A percentile compares a stretch with the other conserved stretches of the same genome.
Conservation (phyloP, 2,888 invertebrate species). For the Drosophila paranaensis region DNA sequence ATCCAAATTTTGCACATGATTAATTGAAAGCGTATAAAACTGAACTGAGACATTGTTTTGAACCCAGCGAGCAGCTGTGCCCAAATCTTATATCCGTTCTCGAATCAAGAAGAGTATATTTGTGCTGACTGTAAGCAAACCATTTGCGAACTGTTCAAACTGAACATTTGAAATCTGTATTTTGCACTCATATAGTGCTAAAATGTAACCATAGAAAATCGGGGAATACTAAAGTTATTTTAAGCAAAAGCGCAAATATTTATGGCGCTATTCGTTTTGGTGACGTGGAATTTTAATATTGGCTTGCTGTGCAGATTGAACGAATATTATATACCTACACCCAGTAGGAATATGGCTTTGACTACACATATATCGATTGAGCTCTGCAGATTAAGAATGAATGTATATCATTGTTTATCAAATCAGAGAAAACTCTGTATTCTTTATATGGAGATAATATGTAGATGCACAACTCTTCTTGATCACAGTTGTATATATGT, state of each 20-base stretch:
- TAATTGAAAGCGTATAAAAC: neutral
- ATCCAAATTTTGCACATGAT: slow-evolving; percentile 8
- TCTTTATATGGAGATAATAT: too few relatives aligned
- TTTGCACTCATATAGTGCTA: neutral
- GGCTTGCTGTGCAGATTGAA: neutral
- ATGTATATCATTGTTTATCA: too few relatives aligned
- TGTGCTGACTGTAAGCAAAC: neutral
- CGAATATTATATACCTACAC: neutral
- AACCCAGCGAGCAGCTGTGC: neutral
- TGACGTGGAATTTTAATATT: too few relatives aligned
- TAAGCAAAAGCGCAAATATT: neutral
- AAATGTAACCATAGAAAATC: neutral
- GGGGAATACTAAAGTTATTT: neutral
- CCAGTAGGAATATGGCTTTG: neutral
- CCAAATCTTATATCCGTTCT: neutral
- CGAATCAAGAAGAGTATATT: neutral
- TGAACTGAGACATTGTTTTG: slow-evolving; percentile 10
- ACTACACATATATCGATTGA: too few relatives aligned
- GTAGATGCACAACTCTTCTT: too few relatives aligned
- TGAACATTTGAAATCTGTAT: neutral
- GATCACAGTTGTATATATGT: too few relatives aligned
- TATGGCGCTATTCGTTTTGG: neutral
- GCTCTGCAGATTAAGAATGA: too few relatives aligned
- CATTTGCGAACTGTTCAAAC: neutral
- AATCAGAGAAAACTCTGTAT: too few relatives aligned